Evolutionary conservation across 2,113 vertebrate species (phyloP).

Genomic region (Centropristis striata): DNA sequence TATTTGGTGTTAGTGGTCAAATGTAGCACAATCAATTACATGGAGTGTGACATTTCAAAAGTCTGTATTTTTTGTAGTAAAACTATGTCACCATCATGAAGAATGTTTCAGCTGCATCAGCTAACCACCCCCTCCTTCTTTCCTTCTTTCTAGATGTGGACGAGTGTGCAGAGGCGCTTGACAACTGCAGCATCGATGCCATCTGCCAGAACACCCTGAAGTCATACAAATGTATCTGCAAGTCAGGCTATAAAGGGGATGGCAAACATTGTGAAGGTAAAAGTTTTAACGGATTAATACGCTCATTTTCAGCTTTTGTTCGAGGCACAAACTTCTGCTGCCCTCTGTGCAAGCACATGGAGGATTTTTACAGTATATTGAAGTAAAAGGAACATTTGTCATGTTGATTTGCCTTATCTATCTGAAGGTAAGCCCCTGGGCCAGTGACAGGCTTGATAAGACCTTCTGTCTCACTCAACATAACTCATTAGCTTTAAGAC

Average conservation of each 20-base stretch:
- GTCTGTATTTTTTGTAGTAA: neutral
- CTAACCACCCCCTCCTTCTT: neutral
- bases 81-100: neutral
- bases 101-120: slow-evolving; percentile 10
- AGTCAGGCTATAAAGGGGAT: slow-evolving; percentile 94
- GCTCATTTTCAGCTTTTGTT: slow-evolving; percentile 32
- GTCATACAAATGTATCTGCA: slow-evolving; percentile 91
- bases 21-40: neutral
- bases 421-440: slow-evolving; percentile 36
- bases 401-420: slow-evolving; percentile 42
- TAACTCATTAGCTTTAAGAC: slow-evolving; percentile 72
- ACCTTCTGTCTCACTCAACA: slow-evolving; percentile 65
- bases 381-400: slow-evolving; percentile 31
- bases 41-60: neutral
- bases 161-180: slow-evolving; percentile 87
- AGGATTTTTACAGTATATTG: slow-evolving; percentile 7
- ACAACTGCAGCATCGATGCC: slow-evolving; percentile 91
- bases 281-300: neutral
- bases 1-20: neutral
- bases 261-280: slow-evolving; percentile 99
- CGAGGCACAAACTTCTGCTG: slow-evolving; percentile 3
- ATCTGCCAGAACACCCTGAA: slow-evolving; percentile 90
- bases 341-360: neutral
- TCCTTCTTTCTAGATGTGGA: slow-evolving; percentile 84
- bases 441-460: slow-evolving; percentile 56